phyloP scores from a whole-genome alignment of 2,888 invertebrate species.

The Adelphocoris suturalis region DNA sequence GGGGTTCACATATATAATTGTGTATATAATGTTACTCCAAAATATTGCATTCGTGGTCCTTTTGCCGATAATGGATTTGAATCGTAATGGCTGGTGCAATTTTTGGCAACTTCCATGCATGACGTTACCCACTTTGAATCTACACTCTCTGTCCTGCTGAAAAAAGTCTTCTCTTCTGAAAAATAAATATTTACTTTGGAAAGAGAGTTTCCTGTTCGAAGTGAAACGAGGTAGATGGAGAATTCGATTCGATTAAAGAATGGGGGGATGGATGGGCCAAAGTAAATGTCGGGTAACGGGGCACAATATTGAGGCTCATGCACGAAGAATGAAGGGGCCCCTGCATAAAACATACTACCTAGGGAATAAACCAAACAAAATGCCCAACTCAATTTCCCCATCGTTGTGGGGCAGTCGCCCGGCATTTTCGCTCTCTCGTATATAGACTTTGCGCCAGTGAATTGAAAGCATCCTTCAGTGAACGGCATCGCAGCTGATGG shows the following conservation, averaged over 20 bases:
- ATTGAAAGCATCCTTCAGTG: neutral
- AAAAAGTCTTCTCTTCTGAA: neutral
- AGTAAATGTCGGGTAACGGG: constrained; percentile 38
- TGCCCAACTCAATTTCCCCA: constrained; percentile 55
- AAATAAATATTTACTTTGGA: neutral
- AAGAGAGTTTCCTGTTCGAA: constrained; percentile 21
- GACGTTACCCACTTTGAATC: no score
- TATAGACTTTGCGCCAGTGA: neutral
- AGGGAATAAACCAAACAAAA: constrained; percentile 58
- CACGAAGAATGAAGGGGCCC: constrained; percentile 51
- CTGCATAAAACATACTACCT: constrained; percentile 53
- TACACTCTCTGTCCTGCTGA: neutral
- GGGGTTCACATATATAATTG: no score
- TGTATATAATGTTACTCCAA: no score
- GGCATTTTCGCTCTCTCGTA: neutral
- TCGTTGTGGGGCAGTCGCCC: constrained; percentile 21
- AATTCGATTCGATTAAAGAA: constrained; percentile 15
- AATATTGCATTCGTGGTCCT: no score
- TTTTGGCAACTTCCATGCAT: no score
- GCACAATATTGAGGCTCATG: constrained; percentile 48
- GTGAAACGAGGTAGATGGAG: constrained; percentile 3
- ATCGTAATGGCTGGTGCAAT: no score
- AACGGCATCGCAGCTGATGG: neutral
- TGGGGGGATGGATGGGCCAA: constrained; percentile 13
- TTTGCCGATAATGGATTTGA: no score